Conservation (phyloP, 2,113 vertebrate genomes). For the Sinocyclocheilus rhinocerous region DNA sequence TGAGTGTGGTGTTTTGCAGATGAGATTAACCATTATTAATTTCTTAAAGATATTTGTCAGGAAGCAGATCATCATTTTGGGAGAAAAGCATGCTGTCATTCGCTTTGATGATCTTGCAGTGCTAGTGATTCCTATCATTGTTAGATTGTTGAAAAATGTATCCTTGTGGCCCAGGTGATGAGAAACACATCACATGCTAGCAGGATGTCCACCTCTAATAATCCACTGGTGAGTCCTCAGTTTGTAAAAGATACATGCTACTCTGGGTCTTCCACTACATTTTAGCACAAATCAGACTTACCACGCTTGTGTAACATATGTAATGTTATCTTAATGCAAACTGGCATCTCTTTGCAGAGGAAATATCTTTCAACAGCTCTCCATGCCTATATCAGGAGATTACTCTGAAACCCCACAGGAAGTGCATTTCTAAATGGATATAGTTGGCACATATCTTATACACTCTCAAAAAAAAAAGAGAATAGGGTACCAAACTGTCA, state of each 20-base stretch:
- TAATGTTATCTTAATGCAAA: neutral
- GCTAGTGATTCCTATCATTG: neutral
- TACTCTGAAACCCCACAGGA: neutral
- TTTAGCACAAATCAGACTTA: neutral
- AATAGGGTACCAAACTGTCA: too few relatives aligned
- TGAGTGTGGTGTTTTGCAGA: constrained; percentile 11
- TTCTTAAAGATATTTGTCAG: neutral
- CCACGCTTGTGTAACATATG: neutral
- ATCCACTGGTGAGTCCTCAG: constrained; percentile 78
- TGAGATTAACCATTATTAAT: neutral
- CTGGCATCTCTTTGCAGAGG: neutral
- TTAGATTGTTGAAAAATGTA: constrained; percentile 50
- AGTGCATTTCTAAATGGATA: neutral
- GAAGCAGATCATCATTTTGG: neutral
- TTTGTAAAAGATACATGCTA: neutral
- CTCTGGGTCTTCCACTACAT: neutral
- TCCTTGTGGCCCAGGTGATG: constrained; percentile 78
- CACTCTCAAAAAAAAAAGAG: too few relatives aligned
- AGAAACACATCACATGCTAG: constrained; percentile 82
- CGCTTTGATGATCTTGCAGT: neutral
- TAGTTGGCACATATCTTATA: neutral
- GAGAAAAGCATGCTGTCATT: neutral
- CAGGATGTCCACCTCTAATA: constrained; percentile 77
- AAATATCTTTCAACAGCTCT: neutral
- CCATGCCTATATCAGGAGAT: neutral